phyloP scores from a whole-genome alignment of 2,797 vertebrate species.

The Pyrocephalus nanus region DNA sequence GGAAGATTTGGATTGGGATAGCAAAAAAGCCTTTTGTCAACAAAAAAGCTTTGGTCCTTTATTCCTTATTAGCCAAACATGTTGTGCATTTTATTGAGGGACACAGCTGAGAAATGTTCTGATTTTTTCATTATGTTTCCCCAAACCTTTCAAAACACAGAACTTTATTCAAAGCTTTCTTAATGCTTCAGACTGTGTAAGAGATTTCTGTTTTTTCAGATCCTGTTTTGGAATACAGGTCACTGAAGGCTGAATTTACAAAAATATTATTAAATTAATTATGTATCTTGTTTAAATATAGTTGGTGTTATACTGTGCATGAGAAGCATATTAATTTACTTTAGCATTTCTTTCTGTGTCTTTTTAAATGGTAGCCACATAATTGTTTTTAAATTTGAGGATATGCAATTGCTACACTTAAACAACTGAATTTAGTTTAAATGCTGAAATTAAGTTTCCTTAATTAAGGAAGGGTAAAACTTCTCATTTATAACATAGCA shows the following conservation, averaged over 20 bases:
- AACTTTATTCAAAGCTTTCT: slow-evolving; percentile 7
- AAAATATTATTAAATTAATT: slow-evolving; percentile 1
- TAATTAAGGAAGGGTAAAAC: background rate
- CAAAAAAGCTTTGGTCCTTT: background rate
- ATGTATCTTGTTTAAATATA: background rate
- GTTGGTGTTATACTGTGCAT: background rate
- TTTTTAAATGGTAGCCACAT: background rate
- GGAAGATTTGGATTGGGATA: background rate
- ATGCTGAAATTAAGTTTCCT: background rate
- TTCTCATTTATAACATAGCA: background rate
- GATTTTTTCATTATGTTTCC: background rate
- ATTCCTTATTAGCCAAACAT: background rate
- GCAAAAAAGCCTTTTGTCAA: background rate
- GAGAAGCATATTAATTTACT: background rate
- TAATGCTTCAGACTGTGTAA: background rate
- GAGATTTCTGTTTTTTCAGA: background rate
- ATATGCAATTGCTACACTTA: background rate
- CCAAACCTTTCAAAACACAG: background rate
- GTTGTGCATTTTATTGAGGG: slow-evolving; percentile 4
- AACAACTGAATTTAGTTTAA: background rate
- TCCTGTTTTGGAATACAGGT: background rate
- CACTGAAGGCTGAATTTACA: slow-evolving; percentile 3
- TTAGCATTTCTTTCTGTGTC: background rate
- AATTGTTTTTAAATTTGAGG: background rate
- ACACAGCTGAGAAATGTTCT: slow-evolving; percentile 10